Base-by-base conservation (phyloP, 2,113 vertebrate genomes). In the Strix aluco region DNA sequence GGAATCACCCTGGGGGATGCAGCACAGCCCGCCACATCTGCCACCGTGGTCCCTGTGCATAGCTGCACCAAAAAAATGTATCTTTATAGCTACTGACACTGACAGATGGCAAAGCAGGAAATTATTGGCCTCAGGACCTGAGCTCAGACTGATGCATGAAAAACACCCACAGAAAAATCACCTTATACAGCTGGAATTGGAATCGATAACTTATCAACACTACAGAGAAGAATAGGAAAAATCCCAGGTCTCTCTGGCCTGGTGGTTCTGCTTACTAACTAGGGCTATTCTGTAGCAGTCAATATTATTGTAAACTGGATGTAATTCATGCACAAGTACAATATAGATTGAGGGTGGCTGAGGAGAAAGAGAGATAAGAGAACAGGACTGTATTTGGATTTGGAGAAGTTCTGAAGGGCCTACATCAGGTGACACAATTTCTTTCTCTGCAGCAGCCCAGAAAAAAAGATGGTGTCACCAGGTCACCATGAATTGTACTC, bases 91-190 rank as follows among this genome's bases (percentile, higher is more conserved):
- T 82, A 46, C 42, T 42, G 80, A 80, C 80, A 78, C 55, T 73
- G 86, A 86, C 2, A 4, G 86, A 83, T 63, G 77, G 73, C 29
- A 92, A 79, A 85, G 42, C 21, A 69, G 44, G 47, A 87, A 89
- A 71, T 75, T 25, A 49, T 30, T 40, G 23, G 30, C 65, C 91
- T 85, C 26, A 4, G 78, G 87, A 91, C n/a, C 74, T 13, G 13
- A 85, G 70, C 65, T 90, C 59, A 87, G 65, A 55, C 40, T 65
- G 65, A 79, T 52, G 44, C 58, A 51, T 69, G 52, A 91, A 91
- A 91, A 95, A 78, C 40, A 75, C 13, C 42, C 49, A 47, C 61
- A 91, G 84, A 94, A 91, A 91, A 93, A 91, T 44, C 84, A 90
- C 29, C 52, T 79, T 75, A 57, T 61, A 54, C 54, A 79, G 73